Evolutionary conservation across 1,140 invertebrate genomes (phyloP), one percentile per base, ranked within the genome.

Genomic region (Achroia grisella): DNA sequence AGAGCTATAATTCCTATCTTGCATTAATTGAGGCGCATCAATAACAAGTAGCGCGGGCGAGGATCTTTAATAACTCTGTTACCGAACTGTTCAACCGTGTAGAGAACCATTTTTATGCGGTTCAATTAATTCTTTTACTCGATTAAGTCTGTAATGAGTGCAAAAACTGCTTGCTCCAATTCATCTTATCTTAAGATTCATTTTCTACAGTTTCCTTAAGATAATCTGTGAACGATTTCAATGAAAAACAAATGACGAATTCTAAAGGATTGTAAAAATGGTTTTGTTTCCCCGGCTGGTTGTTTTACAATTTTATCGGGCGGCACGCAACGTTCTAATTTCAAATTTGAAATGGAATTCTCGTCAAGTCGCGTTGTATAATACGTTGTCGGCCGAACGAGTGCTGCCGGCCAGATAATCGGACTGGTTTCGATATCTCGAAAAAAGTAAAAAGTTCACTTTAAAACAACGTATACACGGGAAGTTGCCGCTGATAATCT

Each of bases 401-500:
- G 53, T 67, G 53, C 54, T 56, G 62, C 58, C 58, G 57, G 55
- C 53, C 56, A 72, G 71, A 80, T 74, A 79, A 78, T 68, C 62
- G 51, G 65, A 83, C 79, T 70, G 80, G 80, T 84, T 83, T 63
- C 53, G 63, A 67, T 83, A 80, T 72, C 74, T 71, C 49, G 44
- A 66, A 64, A 65, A 67, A 63, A 48, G 58, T 52, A 63, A 66
- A 74, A 77, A 70, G 57, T 62, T 45, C 30, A 59, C 47, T 63
- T 67, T 66, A 62, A 64, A 74, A 76, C 70, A 75, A 71, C 53
- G 67, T 50, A 68, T 56, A 69, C 65, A 74, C 71, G 71, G 79
- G 70, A 80, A 77, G 73, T 80, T 56, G 59, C 55, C 66, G 54
- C 56, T 56, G 76, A 83, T 83, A 80, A 83, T 83, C 79, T 77